These are phyloP conservation scores for Hybognathus amarus DNA, from an alignment of 2,797 vertebrate species.

Conservation along the genomic window DNA sequence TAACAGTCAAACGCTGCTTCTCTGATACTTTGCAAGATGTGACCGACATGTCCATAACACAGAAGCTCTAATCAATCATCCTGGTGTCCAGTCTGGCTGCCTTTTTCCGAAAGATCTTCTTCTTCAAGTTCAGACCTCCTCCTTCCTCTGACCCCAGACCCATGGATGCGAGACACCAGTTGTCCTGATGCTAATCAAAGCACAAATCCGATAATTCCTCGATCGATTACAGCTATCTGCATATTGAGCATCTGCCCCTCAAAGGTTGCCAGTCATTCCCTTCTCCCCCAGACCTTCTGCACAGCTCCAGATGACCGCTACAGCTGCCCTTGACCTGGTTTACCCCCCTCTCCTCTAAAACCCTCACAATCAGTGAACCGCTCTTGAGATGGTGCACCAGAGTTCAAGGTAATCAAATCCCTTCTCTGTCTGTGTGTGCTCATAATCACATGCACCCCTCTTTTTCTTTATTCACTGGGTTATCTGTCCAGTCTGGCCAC, in stretches of 20 bases:
- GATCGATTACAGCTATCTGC: constrained; percentile 82
- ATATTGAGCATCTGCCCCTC: constrained; percentile 82
- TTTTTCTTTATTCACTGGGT: constrained; percentile 37
- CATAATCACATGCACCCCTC: constrained; percentile 71
- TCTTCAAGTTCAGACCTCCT: constrained; percentile 76
- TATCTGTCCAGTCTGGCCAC: constrained; percentile 42
- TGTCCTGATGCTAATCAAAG: constrained; percentile 80
- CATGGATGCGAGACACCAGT: constrained; percentile 63
- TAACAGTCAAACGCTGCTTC: too few species aligned
- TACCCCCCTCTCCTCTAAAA: too few species aligned
- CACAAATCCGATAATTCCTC: constrained; percentile 75
- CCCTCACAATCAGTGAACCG: constrained; percentile 71
- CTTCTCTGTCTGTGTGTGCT: constrained; percentile 44
- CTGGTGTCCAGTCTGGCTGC: constrained; percentile 24
- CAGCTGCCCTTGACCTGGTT: constrained; percentile 29
- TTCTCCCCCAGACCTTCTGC: constrained; percentile 65
- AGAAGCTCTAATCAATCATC: neutral
- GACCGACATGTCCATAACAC: neutral
- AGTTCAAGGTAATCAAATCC: constrained; percentile 80
- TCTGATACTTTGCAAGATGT: neutral
- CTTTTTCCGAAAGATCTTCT: constrained; percentile 1
- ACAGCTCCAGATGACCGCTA: constrained; percentile 63
- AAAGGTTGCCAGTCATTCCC: constrained; percentile 68
- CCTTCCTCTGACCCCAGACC: constrained; percentile 72
- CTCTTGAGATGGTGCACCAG: constrained; percentile 70